Base-by-base conservation (phyloP, 1,140 invertebrate genomes). In the Nephila pilipes region DNA sequence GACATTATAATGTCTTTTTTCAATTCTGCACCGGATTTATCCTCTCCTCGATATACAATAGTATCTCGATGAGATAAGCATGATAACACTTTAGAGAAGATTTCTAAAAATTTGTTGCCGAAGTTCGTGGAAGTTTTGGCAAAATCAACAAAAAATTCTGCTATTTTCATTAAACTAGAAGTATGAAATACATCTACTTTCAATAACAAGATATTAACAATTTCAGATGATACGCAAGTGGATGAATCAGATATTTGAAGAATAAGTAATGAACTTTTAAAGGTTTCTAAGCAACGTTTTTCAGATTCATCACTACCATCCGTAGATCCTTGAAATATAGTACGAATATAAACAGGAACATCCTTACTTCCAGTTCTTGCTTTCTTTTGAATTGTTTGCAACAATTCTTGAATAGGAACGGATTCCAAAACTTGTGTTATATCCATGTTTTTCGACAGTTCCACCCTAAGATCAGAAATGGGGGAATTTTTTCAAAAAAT, bases 271-370 rank as follows among this genome's bases (percentile, higher is more conserved):
- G 75, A 32, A 83, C 36, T 63, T 83, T 88, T 93, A 57, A 93
- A 93, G 36, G 87, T 93, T 88, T 93, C 92, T 54, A 36, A 83
- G 8, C 85, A 69, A 36, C 85, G 69, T 65, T 93, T 93, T 29
- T 81, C 92, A 32, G 54, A 80, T 36, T 81, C 79, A 63, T 93
- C 92, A 89, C 29, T 81, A 20, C 32, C 38, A 63, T 63, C 36
- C 1, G 54, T n/a, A 16, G 57, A 88, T 46, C 92, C 85, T 88
- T 81, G 57, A 54, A 93, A 93, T 60, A 93, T 81, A 32, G 46
- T 87, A 36, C 79, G 29, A n/a, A 93, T 83, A n/a, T 88, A 88
- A 38, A 5, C 14, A 12, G 57, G 22, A 46, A 89, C 58, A 81
- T 93, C 92, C 55, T 93, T 93, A 57, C 58, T 93, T 10, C 63